Base-by-base conservation (phyloP, 2,888 invertebrate species). In the Diadromus collaris region DNA sequence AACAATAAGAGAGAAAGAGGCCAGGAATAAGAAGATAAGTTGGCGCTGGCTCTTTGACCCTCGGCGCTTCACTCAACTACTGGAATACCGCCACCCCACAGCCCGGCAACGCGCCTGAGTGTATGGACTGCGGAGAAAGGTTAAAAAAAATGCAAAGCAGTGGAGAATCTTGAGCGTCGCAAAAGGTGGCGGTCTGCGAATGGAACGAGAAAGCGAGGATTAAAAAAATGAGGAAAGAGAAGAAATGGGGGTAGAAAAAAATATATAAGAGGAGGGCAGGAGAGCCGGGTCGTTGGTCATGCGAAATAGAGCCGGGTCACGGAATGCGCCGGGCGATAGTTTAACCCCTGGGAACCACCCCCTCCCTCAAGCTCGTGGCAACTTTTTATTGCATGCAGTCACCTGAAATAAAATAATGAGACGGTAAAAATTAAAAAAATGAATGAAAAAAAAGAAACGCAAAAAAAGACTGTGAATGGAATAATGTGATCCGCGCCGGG, bases 371-470 rank as follows among this genome's bases (percentile, higher is more conserved):
- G 6, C 9, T 19, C 21, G 3, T 24, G 58, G 63, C 51, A 60
- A 79, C 78, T 81, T 83, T 86, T 85, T 82, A 83, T 71, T 71
- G 68, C 74, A 58, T 63, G 79, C 84, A 81, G 79, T 79, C 82
- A 76, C 76, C 79, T 82, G 83, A 83, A 85, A 87, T 86, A 81
- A 85, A 86, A 86, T 86, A 86, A 87, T 84, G 82, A 86, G 85
- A 48, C 61, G 48, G 51, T 60, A 48, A 56, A 67, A 69, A 54
- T 68, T 65, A 51, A 51, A 51, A 60, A 72, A 64, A 64, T n/a
- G n/a, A n/a, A n/a, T n/a, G n/a, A 34, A 56, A 41, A 58, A 56
- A 41, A 54, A 68, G 2, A 27, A 4, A 27, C 48, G 41, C 21
- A 38, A 68, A 4, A 44, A 6, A 44, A 54, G 27, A 34, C 61